Base-by-base conservation (phyloP, 2,888 invertebrate genomes). In the Bellardia bayeri region DNA sequence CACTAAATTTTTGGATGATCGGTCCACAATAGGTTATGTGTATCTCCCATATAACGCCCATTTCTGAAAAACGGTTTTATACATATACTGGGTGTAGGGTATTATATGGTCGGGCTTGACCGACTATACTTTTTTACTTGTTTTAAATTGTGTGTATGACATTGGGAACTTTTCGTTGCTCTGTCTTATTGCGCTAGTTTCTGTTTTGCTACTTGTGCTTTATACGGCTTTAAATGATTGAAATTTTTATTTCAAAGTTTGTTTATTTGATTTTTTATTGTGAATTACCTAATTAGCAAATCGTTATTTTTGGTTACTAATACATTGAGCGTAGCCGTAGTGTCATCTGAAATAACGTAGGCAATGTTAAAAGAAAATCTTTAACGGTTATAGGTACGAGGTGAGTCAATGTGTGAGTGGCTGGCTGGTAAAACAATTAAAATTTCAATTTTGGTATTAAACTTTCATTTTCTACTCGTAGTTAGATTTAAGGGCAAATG, bases 261-360 rank as follows among this genome's bases (percentile, higher is more conserved):
- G 33, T 33, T 61, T 61, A 23, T 23, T 23, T 23, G 23, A 23
- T 61, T 13, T 5, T 61, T 61, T 2, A 14, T 33, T 9, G 23
- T 58, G 54, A 79, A 51, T 72, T 51, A 37, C 64, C 72, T 79
- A 72, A 81, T 81, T 72, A 81, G 64, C 42, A 81, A 72, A 81
- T 42, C 37, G 30, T 23, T 56, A 40, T 64, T 40, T 40, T 64
- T 37, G 40, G 40, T 3, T 40, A 64, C 40, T 40, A 16, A 64
- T 64, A n/a, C 40, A n/a, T 64, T n/a, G 4, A n/a, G 37, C 61
- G 13, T 61, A 3, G 8, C 6, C 3, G 13, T 45, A 45, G n/a
- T 14, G 51, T 51, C 51, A 51, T 51, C 51, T 23, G 8, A 23
- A 3, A 49, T 14, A 14, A 5, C 11, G 14, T 16, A 9, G 2